These are phyloP conservation scores for Plebejus argus DNA, from an alignment of 2,888 invertebrate genomes.

Conservation along the genomic window DNA sequence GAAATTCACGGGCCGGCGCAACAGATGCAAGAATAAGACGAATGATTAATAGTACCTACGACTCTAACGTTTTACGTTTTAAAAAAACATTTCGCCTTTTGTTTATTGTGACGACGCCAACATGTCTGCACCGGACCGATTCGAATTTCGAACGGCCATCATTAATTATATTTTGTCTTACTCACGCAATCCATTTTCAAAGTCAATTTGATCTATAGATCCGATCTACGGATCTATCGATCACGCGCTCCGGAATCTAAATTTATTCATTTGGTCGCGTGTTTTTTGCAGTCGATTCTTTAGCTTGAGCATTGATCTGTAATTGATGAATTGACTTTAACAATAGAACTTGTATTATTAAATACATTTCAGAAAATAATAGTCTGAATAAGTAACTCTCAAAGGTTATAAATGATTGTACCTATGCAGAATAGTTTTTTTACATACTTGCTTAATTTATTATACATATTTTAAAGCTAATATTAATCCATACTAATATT, in stretches of 20 bases:
- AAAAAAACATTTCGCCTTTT: constrained; percentile 71
- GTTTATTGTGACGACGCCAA: constrained; percentile 78
- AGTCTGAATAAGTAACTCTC: not conserved
- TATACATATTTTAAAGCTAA: no score
- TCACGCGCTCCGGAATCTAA: constrained; percentile 75
- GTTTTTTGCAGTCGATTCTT: constrained; percentile 68
- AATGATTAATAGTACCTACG: constrained; percentile 73
- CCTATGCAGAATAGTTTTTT: not conserved
- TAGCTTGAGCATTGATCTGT: constrained; percentile 37
- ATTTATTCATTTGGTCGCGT: constrained; percentile 78
- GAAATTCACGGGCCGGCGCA: constrained; percentile 61
- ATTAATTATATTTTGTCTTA: constrained; percentile 82
- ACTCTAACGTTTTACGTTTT: constrained; percentile 68
- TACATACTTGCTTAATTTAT: not conserved
- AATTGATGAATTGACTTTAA: constrained; percentile 38
- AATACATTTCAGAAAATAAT: constrained; percentile 7
- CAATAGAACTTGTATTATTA: constrained; percentile 26
- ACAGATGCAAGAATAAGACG: constrained; percentile 74
- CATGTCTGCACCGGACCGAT: constrained; percentile 77
- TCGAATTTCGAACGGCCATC: constrained; percentile 75
- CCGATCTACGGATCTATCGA: constrained; percentile 78
- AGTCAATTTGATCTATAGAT: constrained; percentile 80
- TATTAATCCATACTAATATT: no score
- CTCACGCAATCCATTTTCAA: constrained; percentile 80
- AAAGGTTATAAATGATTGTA: not conserved